Evolutionary conservation across 2,888 invertebrate species (phyloP), one percentile per base, ranked within the genome.

Genomic region (Ennomos quercinarius): DNA sequence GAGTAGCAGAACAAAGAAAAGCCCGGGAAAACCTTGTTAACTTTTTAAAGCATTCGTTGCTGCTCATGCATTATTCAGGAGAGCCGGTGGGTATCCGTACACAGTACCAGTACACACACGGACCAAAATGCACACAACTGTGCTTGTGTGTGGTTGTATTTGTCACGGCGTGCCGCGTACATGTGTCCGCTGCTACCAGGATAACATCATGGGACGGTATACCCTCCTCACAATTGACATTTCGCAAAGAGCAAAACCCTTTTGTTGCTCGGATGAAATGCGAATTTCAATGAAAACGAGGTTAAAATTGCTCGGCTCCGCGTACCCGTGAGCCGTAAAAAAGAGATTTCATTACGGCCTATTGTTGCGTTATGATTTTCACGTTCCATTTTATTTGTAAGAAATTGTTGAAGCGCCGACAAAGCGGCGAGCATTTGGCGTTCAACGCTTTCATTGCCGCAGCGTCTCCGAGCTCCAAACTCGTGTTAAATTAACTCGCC

Each of bases 1-100:
- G 84, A 86, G 83, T 80, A 81, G 79, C 81, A 82, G 84, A 87
- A 88, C 87, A 90, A 89, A 86, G 88, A 83, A 86, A 89, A 89
- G 80, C 86, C 85, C 81, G 83, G 67, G 86, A 83, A 88, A 89
- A 91, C 82, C 89, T 89, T 88, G 89, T 90, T 89, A 90, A 89
- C 87, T 90, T 90, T 91, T 89, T 88, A 89, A 90, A 89, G 84
- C 85, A 87, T 88, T 87, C 84, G 83, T 83, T 83, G 82, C 73
- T 77, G 70, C 79, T 88, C 86, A 87, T 91, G 86, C 78, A 87
- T 90, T 84, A 91, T 91, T 89, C 89, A 89, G 78, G 68, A 72
- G 77, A 71, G 77, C 76, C 74, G 73, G 78, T 78, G 74, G 77
- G 76, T 76, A 77, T 74, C 67, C 72, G 63, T 48, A 60, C 66